Evolutionary conservation across 2,113 vertebrate genomes (phyloP).

Genomic region (Barbus barbus): DNA sequence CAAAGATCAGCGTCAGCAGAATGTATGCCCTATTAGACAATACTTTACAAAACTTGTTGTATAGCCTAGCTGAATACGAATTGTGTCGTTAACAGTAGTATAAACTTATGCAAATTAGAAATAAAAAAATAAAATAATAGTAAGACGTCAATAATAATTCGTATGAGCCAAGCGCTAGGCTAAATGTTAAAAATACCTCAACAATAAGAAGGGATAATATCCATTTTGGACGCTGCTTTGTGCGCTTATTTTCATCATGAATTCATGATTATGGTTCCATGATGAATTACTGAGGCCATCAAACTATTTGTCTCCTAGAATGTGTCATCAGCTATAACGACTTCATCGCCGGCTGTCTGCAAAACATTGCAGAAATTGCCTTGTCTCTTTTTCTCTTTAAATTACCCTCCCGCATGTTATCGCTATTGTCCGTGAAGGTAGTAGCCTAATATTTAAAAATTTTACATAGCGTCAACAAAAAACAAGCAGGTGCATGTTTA

Average conservation of each 20-base stretch:
- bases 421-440: not conserved
- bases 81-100: slow-evolving; percentile 93
- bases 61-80: slow-evolving; percentile 87
- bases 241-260: slow-evolving; percentile 29
- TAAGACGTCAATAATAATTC: slow-evolving; percentile 86
- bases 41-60: slow-evolving; percentile 64
- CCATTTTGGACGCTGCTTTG: not conserved
- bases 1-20: not conserved
- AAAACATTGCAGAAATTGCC: slow-evolving; percentile 91
- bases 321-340: slow-evolving; percentile 92
- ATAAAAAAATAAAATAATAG: slow-evolving; percentile 77
- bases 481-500: not conserved
- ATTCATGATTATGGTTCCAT: slow-evolving; percentile 37
- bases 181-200: not conserved
- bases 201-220: slow-evolving; percentile 2
- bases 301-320: slow-evolving; percentile 74
- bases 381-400: slow-evolving; percentile 89
- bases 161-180: slow-evolving; percentile 63
- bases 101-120: slow-evolving; percentile 94
- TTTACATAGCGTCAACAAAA: not conserved
- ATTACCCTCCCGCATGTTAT: slow-evolving; percentile 86
- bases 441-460: not conserved
- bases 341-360: slow-evolving; percentile 89
- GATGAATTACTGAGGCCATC: slow-evolving; percentile 44
- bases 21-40: not conserved